Evolutionary conservation across 2,797 vertebrate species (phyloP).

Genomic region (Odontamblyopus rebecca): DNA sequence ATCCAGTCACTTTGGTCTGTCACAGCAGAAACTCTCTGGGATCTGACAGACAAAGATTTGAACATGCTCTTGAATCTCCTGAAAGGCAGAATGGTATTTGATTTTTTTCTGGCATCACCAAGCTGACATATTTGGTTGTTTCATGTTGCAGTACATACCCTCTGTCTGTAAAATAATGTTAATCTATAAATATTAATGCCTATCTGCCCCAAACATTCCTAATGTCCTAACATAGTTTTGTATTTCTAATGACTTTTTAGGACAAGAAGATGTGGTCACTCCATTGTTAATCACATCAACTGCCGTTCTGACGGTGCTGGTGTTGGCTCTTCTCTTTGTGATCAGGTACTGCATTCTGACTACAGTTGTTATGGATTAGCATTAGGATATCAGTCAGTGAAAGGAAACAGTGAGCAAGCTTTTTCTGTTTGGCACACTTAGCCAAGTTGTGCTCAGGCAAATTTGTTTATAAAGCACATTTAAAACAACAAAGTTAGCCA

Average conservation of each 20-base stretch:
- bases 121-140: too few species aligned
- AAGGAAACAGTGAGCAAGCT: too few species aligned
- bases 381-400: too few species aligned
- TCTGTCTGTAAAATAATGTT: too few species aligned
- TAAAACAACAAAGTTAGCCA: too few species aligned
- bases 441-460: too few species aligned
- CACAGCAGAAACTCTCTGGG: slow-evolving; percentile 14
- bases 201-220: too few species aligned
- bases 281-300: not conserved
- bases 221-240: not conserved
- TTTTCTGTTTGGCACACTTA: too few species aligned
- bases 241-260: not conserved
- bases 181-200: not conserved
- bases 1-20: slow-evolving; percentile 29
- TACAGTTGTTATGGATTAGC: too few species aligned
- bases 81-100: not conserved
- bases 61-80: not conserved
- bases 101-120: not conserved
- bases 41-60: not conserved
- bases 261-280: not conserved
- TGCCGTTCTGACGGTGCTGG: not conserved
- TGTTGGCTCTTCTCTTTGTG: not conserved
- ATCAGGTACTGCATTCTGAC: not conserved
- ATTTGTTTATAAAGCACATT: too few species aligned
- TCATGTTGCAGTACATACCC: too few species aligned